Conservation (phyloP, 2,888 invertebrate species). For the Drosophila prolongata region DNA sequence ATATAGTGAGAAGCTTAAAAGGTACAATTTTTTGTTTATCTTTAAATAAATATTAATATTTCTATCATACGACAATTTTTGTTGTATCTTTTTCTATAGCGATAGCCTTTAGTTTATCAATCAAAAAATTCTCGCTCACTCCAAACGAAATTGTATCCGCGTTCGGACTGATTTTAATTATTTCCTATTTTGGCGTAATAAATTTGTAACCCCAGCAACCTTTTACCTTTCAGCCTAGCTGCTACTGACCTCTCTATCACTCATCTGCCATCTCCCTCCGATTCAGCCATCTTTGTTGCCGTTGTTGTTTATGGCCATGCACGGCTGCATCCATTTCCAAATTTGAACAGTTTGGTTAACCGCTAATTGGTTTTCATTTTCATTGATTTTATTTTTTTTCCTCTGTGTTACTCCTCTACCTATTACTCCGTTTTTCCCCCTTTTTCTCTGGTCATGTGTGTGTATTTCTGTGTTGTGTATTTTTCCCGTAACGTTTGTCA, state of each 20-base stretch:
- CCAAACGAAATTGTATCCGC: background rate
- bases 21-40: too few relatives aligned
- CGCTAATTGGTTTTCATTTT: slow-evolving; percentile 79
- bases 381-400: slow-evolving; percentile 70
- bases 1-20: too few relatives aligned
- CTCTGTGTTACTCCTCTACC: slow-evolving; percentile 11
- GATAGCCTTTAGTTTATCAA: slow-evolving; percentile 22
- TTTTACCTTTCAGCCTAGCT: slow-evolving; percentile 43
- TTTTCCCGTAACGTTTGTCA: slow-evolving; percentile 71
- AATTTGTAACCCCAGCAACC: slow-evolving; percentile 46
- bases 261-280: slow-evolving; percentile 13
- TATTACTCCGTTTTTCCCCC: background rate
- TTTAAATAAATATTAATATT: too few relatives aligned
- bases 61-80: too few relatives aligned
- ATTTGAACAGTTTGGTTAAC: slow-evolving; percentile 79
- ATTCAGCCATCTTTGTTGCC: slow-evolving; percentile 28
- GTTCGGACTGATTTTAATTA: slow-evolving; percentile 36
- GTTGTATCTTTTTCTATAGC: too few relatives aligned
- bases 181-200: slow-evolving; percentile 41
- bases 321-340: slow-evolving; percentile 77
- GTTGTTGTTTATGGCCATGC: slow-evolving; percentile 64
- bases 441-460: slow-evolving; percentile 3
- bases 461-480: slow-evolving; percentile 42
- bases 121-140: slow-evolving; percentile 11
- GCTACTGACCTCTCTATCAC: slow-evolving; percentile 36